Conservation (phyloP, 2,797 vertebrate species). For the Nyctalus aviator region DNA sequence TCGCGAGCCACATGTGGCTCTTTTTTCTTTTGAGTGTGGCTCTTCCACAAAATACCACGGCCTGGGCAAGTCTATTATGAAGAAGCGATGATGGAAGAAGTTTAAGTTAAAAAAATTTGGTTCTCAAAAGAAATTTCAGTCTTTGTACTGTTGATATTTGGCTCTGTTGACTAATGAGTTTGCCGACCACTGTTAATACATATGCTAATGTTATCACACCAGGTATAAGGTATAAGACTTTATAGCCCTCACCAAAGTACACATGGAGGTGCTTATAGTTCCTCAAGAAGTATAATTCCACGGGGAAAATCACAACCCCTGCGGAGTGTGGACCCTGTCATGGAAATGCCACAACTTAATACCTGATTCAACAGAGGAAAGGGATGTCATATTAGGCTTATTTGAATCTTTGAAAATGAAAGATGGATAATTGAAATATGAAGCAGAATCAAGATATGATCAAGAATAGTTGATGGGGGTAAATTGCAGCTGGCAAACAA, state of each 20-base stretch:
- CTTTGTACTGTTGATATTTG: no score
- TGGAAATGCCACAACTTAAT: not conserved
- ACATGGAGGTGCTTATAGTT: not conserved
- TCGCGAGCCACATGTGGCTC: no score
- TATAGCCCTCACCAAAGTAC: not conserved
- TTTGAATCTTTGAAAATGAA: not conserved
- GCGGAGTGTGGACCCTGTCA: no score
- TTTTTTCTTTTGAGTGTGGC: no score
- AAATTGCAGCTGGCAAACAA: not conserved
- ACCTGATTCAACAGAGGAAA: not conserved
- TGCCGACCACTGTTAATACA: not conserved
- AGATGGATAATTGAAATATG: not conserved
- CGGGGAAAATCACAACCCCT: not conserved
- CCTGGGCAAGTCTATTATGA: no score
- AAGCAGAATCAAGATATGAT: not conserved
- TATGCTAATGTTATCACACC: not conserved
- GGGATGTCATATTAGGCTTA: not conserved
- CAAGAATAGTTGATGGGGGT: not conserved
- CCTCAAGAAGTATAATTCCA: not conserved
- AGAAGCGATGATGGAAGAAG: no score
- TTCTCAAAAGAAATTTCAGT: no score
- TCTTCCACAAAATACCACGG: no score
- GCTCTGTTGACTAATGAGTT: no score
- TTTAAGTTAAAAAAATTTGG: no score
- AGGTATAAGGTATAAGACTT: not conserved